Percentiles rank a stretch among this genome's conserved stretches.
Evolutionary conservation across 2,888 invertebrate species (phyloP).

Genomic region (Sericinus montela): DNA sequence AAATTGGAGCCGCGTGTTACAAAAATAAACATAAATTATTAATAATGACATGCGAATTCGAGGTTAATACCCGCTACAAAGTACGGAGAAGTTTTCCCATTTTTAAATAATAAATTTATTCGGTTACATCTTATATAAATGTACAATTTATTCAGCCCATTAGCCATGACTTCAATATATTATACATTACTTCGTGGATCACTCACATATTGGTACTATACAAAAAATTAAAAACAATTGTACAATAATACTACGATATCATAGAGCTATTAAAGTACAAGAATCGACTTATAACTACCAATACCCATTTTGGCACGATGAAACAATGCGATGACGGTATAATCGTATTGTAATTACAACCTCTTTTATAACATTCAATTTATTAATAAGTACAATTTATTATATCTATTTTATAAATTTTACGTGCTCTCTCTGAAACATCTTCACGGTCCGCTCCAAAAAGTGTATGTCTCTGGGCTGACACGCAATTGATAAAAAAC

Average conservation of each 20-base stretch:
- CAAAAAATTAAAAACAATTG: conserved; percentile 78
- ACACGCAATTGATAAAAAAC: neutral
- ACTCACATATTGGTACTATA: conserved; percentile 67
- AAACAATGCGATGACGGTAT: conserved; percentile 53
- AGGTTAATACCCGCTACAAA: neutral
- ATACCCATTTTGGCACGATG: conserved; percentile 58
- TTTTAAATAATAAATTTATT: conserved; percentile 33
- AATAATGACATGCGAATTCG: neutral
- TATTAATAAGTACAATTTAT: conserved; percentile 61
- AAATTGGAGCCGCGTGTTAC: neutral
- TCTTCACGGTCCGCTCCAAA: conserved; percentile 8
- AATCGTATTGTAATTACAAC: conserved; percentile 65
- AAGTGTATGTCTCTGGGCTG: neutral
- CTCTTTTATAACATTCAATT: conserved; percentile 70
- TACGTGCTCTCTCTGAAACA: conserved; percentile 60
- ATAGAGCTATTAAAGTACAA: conserved; percentile 73
- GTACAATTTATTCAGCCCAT: conserved; percentile 59
- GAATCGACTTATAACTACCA: conserved; percentile 71
- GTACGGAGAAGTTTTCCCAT: neutral
- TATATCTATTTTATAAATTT: conserved; percentile 60
- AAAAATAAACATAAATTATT: neutral
- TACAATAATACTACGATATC: conserved; percentile 71
- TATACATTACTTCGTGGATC: conserved; percentile 58
- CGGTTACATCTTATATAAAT: conserved; percentile 68
- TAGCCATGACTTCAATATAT: conserved; percentile 60